Percentiles rank a stretch among this genome's conserved stretches.
Evolutionary conservation across 2,888 invertebrate genomes (phyloP).

Genomic region (Drepanosiphum platanoidis): DNA sequence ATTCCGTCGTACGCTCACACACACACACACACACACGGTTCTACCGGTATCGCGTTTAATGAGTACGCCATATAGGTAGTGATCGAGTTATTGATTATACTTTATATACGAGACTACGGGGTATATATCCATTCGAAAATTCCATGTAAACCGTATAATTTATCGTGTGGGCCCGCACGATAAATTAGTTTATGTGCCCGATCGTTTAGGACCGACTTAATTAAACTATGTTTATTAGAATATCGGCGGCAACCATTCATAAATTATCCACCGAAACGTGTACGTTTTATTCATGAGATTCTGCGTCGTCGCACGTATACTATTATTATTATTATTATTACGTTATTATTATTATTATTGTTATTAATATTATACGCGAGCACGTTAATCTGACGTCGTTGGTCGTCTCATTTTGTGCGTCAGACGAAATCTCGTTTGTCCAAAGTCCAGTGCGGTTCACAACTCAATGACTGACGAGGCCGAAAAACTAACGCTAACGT

Average conservation of each 20-base stretch:
- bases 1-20: too few relatives aligned
- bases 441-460: background rate
- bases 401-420: background rate
- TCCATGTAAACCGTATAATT: background rate
- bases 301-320: too few relatives aligned
- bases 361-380: background rate
- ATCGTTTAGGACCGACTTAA: slow-evolving; percentile 24
- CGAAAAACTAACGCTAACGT: too few relatives aligned
- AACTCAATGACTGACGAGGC: background rate
- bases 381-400: background rate
- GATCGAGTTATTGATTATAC: background rate
- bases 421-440: background rate
- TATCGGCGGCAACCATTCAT: slow-evolving; percentile 22
- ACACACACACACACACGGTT: too few relatives aligned
- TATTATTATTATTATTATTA: too few relatives aligned
- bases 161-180: slow-evolving; percentile 17
- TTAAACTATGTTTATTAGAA: slow-evolving; percentile 24
- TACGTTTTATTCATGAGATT: background rate
- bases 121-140: too few relatives aligned
- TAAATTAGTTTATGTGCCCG: background rate
- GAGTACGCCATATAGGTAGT: too few relatives aligned
- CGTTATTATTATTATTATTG: too few relatives aligned
- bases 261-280: slow-evolving; percentile 5
- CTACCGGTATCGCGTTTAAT: background rate
- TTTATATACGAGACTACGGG: background rate